A percentile compares a stretch with the other conserved stretches of the same genome.
Evolutionary conservation across 92 coral and sea anemone species (phyloP).

Genomic region (Umimayanthus kanabou): DNA sequence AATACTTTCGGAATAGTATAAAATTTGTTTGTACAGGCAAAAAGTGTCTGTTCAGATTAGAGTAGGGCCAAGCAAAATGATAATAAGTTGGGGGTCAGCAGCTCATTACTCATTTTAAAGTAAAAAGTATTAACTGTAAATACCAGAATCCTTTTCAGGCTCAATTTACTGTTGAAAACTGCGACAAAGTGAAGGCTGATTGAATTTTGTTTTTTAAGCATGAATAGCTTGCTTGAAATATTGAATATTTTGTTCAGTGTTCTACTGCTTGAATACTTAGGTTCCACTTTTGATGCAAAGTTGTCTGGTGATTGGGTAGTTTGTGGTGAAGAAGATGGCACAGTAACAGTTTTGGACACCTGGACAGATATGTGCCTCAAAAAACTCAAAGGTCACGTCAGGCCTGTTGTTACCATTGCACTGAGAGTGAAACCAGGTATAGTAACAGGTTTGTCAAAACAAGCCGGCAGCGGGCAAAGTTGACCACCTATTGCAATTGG

Average conservation of each 20-base stretch:
- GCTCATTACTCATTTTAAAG: no score
- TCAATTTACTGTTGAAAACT: neutral
- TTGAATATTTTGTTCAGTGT: neutral
- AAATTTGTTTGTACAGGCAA: no score
- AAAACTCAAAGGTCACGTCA: constrained; percentile 61
- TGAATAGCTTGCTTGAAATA: neutral
- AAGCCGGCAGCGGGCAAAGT: no score
- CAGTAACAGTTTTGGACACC: constrained; percentile 80
- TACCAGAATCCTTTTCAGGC: no score
- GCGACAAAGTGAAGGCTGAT: neutral
- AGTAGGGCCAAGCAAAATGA: no score
- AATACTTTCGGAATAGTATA: no score
- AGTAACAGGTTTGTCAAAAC: neutral
- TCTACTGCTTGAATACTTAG: constrained; percentile 26
- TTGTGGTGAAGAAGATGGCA: constrained; percentile 76
- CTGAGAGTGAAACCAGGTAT: constrained; percentile 71
- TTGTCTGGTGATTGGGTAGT: constrained; percentile 75
- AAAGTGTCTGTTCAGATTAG: no score
- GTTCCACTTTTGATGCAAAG: constrained; percentile 71
- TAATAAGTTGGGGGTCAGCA: no score
- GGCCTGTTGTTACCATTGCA: constrained; percentile 69
- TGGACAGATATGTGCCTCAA: constrained; percentile 70
- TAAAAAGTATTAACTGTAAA: no score
- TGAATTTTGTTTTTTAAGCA: neutral
- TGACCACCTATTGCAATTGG: no score